Evolutionary conservation across 2,888 invertebrate genomes (phyloP).

Genomic region (Drosophila neotestacea): DNA sequence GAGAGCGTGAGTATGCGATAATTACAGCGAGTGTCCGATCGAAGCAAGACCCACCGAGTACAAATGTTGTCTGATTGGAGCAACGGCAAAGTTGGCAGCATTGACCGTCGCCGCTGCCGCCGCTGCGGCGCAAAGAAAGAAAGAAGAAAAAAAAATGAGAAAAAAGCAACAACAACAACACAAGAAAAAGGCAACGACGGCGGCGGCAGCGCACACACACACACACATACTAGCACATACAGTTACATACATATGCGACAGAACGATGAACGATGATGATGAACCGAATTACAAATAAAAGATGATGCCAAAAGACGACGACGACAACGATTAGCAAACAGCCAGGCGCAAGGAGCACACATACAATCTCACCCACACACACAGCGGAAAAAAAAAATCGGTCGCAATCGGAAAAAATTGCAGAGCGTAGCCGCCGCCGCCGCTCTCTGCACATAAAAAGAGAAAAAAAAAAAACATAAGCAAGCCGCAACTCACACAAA

Average conservation of each 20-base stretch:
- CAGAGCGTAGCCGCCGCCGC: slow-evolving; percentile 69
- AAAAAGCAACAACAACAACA: slow-evolving; percentile 50
- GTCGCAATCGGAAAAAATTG: slow-evolving; percentile 82
- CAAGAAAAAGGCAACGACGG: slow-evolving; percentile 9
- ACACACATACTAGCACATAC: slow-evolving; percentile 45
- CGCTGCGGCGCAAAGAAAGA: slow-evolving; percentile 69
- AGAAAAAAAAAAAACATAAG: slow-evolving; percentile 74
- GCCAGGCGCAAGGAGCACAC: slow-evolving; percentile 75
- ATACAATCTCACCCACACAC: slow-evolving; percentile 50
- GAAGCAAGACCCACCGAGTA: slow-evolving; percentile 83
- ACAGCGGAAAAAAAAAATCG: slow-evolving; percentile 74
- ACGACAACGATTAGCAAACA: slow-evolving; percentile 83
- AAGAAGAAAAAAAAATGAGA: slow-evolving; percentile 53
- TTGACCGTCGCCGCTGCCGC: slow-evolving; percentile 70
- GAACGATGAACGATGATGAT: slow-evolving; percentile 85
- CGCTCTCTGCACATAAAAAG: slow-evolving; percentile 76
- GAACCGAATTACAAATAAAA: slow-evolving; percentile 85
- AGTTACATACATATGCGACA: slow-evolving; percentile 76
- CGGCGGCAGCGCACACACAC: slow-evolving; percentile 53
- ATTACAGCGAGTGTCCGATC: slow-evolving; percentile 71
- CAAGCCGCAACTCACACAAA: slow-evolving; percentile 77
- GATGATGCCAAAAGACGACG: slow-evolving; percentile 83
- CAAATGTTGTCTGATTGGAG: slow-evolving; percentile 82
- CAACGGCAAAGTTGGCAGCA: slow-evolving; percentile 80
- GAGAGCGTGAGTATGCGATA: slow-evolving; percentile 50